Conservation (phyloP, 2,888 invertebrate genomes). For the Aphodius granarius region DNA sequence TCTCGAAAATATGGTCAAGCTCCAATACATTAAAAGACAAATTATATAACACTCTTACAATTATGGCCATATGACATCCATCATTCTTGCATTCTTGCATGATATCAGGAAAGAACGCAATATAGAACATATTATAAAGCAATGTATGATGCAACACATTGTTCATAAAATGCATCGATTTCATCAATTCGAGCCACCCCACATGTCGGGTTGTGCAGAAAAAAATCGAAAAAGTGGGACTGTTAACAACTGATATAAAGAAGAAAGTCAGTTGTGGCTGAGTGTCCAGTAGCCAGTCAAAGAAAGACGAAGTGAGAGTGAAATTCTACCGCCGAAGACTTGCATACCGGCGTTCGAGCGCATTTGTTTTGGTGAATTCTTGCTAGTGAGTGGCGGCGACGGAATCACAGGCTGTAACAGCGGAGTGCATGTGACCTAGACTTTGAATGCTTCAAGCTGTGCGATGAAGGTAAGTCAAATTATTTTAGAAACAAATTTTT, state of each 20-base stretch:
- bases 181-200: neutral
- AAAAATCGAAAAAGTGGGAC: constrained; percentile 5
- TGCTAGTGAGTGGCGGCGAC: neutral
- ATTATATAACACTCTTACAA: too few relatives aligned
- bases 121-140: too few relatives aligned
- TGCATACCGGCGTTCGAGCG: constrained; percentile 28
- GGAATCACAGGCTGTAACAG: constrained; percentile 34
- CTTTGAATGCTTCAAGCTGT: constrained; percentile 32
- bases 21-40: too few relatives aligned
- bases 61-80: too few relatives aligned
- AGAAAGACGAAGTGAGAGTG: constrained; percentile 45
- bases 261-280: constrained; percentile 43
- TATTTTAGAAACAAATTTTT: too few relatives aligned
- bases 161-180: neutral
- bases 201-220: neutral
- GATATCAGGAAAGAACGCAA: neutral
- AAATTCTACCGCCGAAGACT: constrained; percentile 35
- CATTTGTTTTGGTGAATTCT: constrained; percentile 15
- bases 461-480: constrained; percentile 42
- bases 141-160: neutral
- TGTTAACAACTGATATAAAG: constrained; percentile 29
- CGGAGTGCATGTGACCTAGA: constrained; percentile 41
- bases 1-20: too few relatives aligned
- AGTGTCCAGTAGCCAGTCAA: constrained; percentile 13
- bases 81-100: too few relatives aligned